phyloP scores from a whole-genome alignment of 2,797 vertebrate species.

The Pseudotriccus pelzelni region DNA sequence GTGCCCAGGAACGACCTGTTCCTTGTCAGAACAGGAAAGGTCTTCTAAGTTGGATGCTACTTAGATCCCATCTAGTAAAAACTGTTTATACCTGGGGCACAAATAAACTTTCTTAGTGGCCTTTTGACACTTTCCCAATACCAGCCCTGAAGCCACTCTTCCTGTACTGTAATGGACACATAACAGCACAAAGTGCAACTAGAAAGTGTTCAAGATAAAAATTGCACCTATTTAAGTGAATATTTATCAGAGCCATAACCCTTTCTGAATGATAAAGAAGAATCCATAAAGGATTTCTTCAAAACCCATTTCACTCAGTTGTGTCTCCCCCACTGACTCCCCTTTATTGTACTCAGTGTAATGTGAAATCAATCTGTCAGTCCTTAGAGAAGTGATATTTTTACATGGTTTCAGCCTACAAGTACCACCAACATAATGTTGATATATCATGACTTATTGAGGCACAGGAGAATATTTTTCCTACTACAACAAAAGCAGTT shows the following conservation, averaged over 20 bases:
- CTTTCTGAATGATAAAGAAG: background rate
- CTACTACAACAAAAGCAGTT: too few relatives aligned
- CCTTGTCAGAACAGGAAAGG: background rate
- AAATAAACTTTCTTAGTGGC: background rate
- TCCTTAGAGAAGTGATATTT: background rate
- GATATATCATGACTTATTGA: background rate
- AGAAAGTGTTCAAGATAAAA: background rate
- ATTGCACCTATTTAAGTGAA: background rate
- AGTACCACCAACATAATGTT: background rate
- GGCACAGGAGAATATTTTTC: background rate
- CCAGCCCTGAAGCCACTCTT: background rate
- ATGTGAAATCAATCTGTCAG: rapidly evolving
- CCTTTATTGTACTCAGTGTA: background rate
- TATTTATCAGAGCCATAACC: background rate
- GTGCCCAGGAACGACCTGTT: rapidly evolving
- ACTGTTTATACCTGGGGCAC: background rate
- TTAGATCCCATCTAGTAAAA: background rate
- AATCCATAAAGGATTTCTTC: rapidly evolving
- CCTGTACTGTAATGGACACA: rapidly evolving
- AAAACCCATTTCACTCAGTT: background rate
- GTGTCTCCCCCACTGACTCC: background rate
- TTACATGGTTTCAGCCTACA: background rate
- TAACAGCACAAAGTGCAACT: rapidly evolving
- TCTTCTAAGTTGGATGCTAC: background rate
- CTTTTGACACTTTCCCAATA: background rate